phyloP scores from a whole-genome alignment of 1,140 invertebrate genomes.

The Macrocentrus cingulum region DNA sequence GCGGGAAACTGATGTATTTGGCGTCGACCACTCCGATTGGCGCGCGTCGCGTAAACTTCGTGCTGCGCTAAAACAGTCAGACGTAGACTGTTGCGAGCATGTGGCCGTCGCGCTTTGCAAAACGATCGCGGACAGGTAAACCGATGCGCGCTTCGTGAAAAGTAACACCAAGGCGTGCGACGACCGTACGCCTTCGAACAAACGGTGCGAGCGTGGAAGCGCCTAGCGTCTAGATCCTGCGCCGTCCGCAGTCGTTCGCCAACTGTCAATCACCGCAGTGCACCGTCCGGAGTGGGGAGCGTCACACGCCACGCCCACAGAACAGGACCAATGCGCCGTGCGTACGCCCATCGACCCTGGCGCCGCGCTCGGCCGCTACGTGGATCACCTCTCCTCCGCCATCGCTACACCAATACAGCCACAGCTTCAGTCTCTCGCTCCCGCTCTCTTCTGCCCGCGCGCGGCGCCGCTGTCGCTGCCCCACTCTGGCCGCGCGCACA shows the following conservation, averaged over 20 bases:
- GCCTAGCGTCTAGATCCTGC: constrained; percentile 60
- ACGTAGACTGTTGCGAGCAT: not conserved
- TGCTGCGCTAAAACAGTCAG: not conserved
- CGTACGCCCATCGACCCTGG: constrained; percentile 35
- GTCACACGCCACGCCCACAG: constrained; percentile 40
- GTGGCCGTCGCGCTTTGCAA: not conserved
- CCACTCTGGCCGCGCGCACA: too few relatives aligned
- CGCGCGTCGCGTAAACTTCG: constrained; percentile 8
- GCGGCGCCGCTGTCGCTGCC: not conserved
- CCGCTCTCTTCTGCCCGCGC: not conserved
- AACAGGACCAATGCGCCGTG: constrained; percentile 42
- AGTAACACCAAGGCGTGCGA: constrained; percentile 7
- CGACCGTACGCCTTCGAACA: constrained; percentile 10
- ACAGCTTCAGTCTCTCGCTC: not conserved
- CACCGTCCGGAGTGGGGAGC: constrained; percentile 58
- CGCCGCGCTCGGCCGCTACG: constrained; percentile 15
- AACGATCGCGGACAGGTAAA: not conserved
- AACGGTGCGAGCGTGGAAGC: constrained; percentile 47
- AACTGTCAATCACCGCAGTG: constrained; percentile 67
- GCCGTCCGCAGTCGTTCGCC: constrained; percentile 68
- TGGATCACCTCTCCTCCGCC: constrained; percentile 28
- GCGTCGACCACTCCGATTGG: constrained; percentile 14
- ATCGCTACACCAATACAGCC: constrained; percentile 31
- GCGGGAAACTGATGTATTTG: constrained; percentile 4
- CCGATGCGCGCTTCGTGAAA: not conserved